phyloP scores from a whole-genome alignment of 1,140 invertebrate species.

The Diabrotica undecimpunctata region DNA sequence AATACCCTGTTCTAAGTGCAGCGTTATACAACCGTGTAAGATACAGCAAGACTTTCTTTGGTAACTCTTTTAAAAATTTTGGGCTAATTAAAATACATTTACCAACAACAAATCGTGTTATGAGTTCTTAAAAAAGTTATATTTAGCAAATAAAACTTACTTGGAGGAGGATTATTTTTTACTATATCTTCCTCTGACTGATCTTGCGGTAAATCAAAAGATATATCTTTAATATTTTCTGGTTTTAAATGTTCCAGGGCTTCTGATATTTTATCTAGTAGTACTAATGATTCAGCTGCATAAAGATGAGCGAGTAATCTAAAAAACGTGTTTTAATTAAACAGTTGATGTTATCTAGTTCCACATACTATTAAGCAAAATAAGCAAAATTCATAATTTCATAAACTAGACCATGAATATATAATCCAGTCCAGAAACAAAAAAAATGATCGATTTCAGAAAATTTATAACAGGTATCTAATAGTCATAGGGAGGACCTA shows the following conservation, averaged over 20 bases:
- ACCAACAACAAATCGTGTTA: no score
- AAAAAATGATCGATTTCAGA: no score
- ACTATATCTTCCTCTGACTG: constrained; percentile 44
- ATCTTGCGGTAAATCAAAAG: constrained; percentile 45
- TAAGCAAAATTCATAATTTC: constrained; percentile 5
- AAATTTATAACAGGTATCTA: no score
- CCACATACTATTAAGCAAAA: background rate
- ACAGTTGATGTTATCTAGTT: background rate
- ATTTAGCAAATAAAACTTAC: constrained; percentile 25
- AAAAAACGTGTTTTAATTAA: constrained; percentile 32
- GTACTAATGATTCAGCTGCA: constrained; percentile 83
- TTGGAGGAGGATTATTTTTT: constrained; percentile 47
- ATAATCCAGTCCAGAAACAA: no score
- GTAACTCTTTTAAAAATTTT: no score
- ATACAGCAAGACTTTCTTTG: no score
- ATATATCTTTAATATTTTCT: constrained; percentile 63
- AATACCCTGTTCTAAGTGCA: no score
- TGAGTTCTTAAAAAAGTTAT: background rate
- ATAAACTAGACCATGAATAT: no score
- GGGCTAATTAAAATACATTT: no score
- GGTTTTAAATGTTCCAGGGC: constrained; percentile 83
- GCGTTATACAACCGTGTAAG: no score
- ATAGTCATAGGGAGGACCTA: no score
- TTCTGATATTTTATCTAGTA: constrained; percentile 77
- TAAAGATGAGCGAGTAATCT: constrained; percentile 85